phyloP scores from a whole-genome alignment of 2,113 vertebrate species.

The Lagenorhynchus albirostris region DNA sequence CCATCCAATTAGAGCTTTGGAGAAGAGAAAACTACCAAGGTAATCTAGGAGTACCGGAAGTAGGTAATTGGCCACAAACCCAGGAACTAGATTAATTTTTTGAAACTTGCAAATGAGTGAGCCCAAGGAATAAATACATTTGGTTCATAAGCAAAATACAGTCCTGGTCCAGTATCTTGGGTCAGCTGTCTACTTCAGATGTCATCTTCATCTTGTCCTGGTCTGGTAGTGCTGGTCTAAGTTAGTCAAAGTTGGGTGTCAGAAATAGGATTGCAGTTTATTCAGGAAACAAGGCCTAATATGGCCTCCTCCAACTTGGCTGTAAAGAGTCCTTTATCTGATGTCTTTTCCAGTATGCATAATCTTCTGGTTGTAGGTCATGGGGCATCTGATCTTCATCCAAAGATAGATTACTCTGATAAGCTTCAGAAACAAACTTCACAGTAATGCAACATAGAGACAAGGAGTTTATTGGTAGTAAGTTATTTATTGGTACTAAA shows the following conservation, averaged over 20 bases:
- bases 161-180: neutral
- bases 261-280: neutral
- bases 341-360: too few relatives aligned
- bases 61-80: neutral
- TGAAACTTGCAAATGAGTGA: neutral
- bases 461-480: too few relatives aligned
- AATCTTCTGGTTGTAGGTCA: too few relatives aligned
- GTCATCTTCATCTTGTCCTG: neutral
- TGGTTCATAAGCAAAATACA: neutral
- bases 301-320: too few relatives aligned
- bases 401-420: too few relatives aligned
- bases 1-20: neutral
- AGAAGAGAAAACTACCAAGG: neutral
- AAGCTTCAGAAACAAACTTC: too few relatives aligned
- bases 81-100: neutral
- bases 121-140: neutral
- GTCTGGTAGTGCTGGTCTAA: neutral
- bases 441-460: too few relatives aligned
- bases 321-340: too few relatives aligned
- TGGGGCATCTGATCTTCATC: too few relatives aligned
- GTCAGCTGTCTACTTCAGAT: neutral
- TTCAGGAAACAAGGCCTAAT: too few relatives aligned
- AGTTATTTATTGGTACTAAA: too few relatives aligned
- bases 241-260: neutral
- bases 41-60: neutral